A percentile compares a stretch with the other conserved stretches of the same genome.
Conservation (phyloP, 2,113 vertebrate species). For the Clinocottus analis region DNA sequence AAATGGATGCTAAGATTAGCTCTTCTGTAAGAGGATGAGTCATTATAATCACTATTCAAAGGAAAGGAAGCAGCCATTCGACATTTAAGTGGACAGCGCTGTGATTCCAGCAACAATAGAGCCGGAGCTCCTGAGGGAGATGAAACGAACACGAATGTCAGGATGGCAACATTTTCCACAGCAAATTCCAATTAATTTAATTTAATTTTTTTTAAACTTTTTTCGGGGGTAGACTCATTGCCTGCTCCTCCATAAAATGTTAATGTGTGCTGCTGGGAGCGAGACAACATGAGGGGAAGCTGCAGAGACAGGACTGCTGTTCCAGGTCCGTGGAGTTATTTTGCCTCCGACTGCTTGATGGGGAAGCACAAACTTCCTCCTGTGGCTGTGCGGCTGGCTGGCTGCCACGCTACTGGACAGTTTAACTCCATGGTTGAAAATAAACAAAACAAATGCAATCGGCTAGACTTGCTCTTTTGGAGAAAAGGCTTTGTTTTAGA, state of each 20-base stretch:
- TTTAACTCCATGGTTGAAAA: conserved; percentile 35
- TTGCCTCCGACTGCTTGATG: conserved; percentile 71
- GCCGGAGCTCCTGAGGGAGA: conserved; percentile 38
- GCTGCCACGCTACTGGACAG: conserved; percentile 21
- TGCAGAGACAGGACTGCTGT: conserved; percentile 64
- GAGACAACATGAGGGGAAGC: conserved; percentile 67
- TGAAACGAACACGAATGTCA: conserved; percentile 46
- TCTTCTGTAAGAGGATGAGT: conserved; percentile 66
- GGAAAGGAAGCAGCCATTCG: conserved; percentile 55
- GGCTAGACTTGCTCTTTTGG: not conserved
- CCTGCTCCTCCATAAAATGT: conserved; percentile 57
- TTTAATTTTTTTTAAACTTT: not conserved
- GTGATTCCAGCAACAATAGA: conserved; percentile 56
- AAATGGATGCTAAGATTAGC: conserved; percentile 78
- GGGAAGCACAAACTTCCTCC: conserved; percentile 68
- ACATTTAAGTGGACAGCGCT: conserved; percentile 62
- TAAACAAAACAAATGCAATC: conserved; percentile 29
- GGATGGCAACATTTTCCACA: conserved; percentile 7
- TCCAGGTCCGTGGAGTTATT: conserved; percentile 62
- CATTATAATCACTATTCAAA: conserved; percentile 66
- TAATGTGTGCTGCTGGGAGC: conserved; percentile 53
- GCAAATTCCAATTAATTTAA: conserved; percentile 45
- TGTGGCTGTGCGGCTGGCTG: conserved; percentile 47
- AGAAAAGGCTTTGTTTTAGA: conserved; percentile 13
- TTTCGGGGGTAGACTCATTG: conserved; percentile 4